A percentile compares a stretch with the other conserved stretches of the same genome.
Conservation (phyloP, 2,113 vertebrate genomes). For the Oreocharis arfaki region DNA sequence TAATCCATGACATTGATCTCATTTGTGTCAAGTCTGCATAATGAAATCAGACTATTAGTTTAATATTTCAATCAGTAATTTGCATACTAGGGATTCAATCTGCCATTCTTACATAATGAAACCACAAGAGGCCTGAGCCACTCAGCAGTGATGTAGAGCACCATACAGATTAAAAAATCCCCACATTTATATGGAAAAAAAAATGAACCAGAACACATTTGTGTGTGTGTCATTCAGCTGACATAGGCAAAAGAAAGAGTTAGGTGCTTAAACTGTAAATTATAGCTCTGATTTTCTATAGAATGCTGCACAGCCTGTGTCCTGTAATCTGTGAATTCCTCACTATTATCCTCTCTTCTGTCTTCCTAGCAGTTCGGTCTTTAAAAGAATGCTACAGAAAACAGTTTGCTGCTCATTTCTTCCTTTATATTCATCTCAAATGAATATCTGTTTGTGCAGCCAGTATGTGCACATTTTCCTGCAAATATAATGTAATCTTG, state of each 20-base stretch:
- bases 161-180: neutral
- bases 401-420: neutral
- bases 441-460: neutral
- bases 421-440: neutral
- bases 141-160: neutral
- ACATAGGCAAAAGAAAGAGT: neutral
- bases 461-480: neutral
- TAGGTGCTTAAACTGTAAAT: neutral
- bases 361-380: neutral
- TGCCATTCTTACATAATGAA: neutral
- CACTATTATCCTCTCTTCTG: neutral
- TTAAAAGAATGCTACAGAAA: neutral
- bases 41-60: slow-evolving; percentile 12
- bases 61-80: slow-evolving; percentile 12
- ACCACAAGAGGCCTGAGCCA: neutral
- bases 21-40: slow-evolving; percentile 24
- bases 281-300: neutral
- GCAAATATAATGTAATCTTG: neutral
- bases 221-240: neutral
- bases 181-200: neutral
- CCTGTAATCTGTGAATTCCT: neutral
- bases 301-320: neutral
- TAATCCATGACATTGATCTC: neutral
- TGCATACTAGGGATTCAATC: neutral
- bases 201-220: neutral